phyloP scores from a whole-genome alignment of 1,140 invertebrate species.

The Hycleus cichorii region DNA sequence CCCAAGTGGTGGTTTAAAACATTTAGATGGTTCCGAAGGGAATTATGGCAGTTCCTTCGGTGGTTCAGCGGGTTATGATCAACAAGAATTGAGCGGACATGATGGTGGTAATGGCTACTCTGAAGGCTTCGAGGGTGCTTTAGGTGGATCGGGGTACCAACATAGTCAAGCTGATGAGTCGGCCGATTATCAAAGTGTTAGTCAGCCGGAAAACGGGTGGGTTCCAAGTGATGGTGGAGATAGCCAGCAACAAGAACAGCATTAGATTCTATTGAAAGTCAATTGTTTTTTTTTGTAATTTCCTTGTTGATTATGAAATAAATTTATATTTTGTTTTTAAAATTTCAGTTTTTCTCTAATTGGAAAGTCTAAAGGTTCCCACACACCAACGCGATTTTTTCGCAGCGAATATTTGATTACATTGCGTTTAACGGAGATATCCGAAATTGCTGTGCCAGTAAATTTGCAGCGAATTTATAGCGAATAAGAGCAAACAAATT shows the following conservation, averaged over 20 bases:
- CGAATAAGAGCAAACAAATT: too few species aligned
- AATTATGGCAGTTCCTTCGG: not conserved
- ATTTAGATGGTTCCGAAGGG: not conserved
- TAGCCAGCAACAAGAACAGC: conserved; percentile 7
- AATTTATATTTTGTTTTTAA: conserved; percentile 2
- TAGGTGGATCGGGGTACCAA: not conserved
- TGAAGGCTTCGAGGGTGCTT: not conserved
- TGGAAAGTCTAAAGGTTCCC: too few species aligned
- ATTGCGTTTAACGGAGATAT: not conserved
- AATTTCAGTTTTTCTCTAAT: not conserved
- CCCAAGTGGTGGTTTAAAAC: conserved; percentile 15
- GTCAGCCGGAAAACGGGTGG: conserved; percentile 5
- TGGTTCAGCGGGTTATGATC: not conserved
- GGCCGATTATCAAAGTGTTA: not conserved
- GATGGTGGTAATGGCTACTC: not conserved
- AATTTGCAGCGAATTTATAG: too few species aligned
- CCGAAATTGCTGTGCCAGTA: too few species aligned
- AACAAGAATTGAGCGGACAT: not conserved
- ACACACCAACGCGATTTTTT: not conserved
- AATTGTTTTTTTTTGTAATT: conserved; percentile 5
- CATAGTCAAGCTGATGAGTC: conserved; percentile 1
- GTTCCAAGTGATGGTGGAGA: not conserved
- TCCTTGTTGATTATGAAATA: conserved; percentile 3
- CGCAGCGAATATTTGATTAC: not conserved
- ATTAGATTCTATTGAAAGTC: not conserved